These are phyloP conservation scores for Catharus fuscescens DNA, from an alignment of 2,113 vertebrate species.

Conservation along the genomic window DNA sequence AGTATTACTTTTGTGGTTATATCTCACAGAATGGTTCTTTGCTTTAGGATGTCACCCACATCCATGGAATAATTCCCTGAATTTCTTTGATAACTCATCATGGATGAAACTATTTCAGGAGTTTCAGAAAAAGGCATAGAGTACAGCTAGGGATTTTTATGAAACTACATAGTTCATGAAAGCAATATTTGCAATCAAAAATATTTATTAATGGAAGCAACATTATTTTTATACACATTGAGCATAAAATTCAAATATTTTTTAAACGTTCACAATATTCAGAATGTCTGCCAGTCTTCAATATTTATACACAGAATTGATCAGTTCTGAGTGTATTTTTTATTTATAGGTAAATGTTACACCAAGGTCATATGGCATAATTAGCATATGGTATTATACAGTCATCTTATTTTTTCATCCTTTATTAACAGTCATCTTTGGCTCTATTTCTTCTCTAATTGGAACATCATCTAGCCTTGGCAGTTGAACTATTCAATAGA, in stretches of 20 bases:
- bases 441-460: constrained; percentile 85
- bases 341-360: constrained; percentile 78
- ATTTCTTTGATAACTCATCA: constrained; percentile 2
- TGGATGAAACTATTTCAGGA: not conserved
- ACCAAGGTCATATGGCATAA: constrained; percentile 77
- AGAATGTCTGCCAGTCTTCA: not conserved
- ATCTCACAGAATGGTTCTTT: constrained; percentile 16
- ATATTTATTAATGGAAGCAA: not conserved
- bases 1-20: constrained; percentile 5
- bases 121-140: not conserved
- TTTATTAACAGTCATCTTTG: constrained; percentile 85
- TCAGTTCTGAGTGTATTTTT: constrained; percentile 64
- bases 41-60: not conserved
- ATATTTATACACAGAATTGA: constrained; percentile 40
- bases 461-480: constrained; percentile 85
- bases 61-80: not conserved
- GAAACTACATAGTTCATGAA: not conserved
- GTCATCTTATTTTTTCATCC: constrained; percentile 76
- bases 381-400: constrained; percentile 79
- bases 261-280: not conserved
- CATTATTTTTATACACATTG: not conserved
- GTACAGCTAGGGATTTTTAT: not conserved
- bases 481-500: constrained; percentile 85
- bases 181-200: not conserved
- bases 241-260: constrained; percentile 4